These are phyloP conservation scores for Latheticus oryzae DNA, from an alignment of 2,888 invertebrate species.

Conservation along the genomic window DNA sequence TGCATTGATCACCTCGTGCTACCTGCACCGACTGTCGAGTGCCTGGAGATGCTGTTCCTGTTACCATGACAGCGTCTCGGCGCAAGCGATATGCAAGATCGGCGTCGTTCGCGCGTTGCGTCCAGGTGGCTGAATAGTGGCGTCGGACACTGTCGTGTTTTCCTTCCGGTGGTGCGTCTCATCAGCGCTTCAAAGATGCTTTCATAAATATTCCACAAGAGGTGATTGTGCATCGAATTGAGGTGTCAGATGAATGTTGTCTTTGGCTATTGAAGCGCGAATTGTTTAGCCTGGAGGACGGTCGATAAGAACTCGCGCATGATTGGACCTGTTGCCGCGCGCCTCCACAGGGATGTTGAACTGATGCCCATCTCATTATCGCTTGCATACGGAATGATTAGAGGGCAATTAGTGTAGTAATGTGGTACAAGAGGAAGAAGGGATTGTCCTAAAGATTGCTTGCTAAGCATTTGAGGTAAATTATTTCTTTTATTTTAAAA, in stretches of 20 bases:
- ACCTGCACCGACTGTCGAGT: constrained; percentile 63
- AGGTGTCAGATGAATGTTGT: constrained; percentile 21
- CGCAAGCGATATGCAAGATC: constrained; percentile 63
- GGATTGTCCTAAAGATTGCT: constrained; percentile 4
- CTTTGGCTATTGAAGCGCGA: constrained; percentile 18
- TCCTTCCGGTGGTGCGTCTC: constrained; percentile 9
- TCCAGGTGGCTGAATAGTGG: constrained; percentile 37
- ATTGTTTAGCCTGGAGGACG: constrained; percentile 35
- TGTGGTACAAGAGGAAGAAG: constrained; percentile 18
- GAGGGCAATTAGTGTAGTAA: constrained; percentile 44
- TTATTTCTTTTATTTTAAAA: too few species aligned
- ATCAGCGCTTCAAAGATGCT: constrained; percentile 29
- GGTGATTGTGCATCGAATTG: constrained; percentile 49
- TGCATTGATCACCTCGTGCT: constrained; percentile 55
- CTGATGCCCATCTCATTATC: constrained; percentile 47
- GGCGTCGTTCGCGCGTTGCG: constrained; percentile 29
- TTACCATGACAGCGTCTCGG: constrained; percentile 60
- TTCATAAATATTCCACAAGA: constrained; percentile 46
- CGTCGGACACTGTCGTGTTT: constrained; percentile 1
- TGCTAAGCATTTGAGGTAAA: too few species aligned
- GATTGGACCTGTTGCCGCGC: constrained; percentile 58
- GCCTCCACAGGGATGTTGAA: constrained; percentile 50
- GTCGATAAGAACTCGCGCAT: constrained; percentile 50
- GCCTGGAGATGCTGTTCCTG: constrained; percentile 58
- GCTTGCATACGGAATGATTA: constrained; percentile 45